Percentiles rank a stretch among this genome's conserved stretches.
phyloP scores from a whole-genome alignment of 2,888 invertebrate genomes.

The Agrilus cyanescens region DNA sequence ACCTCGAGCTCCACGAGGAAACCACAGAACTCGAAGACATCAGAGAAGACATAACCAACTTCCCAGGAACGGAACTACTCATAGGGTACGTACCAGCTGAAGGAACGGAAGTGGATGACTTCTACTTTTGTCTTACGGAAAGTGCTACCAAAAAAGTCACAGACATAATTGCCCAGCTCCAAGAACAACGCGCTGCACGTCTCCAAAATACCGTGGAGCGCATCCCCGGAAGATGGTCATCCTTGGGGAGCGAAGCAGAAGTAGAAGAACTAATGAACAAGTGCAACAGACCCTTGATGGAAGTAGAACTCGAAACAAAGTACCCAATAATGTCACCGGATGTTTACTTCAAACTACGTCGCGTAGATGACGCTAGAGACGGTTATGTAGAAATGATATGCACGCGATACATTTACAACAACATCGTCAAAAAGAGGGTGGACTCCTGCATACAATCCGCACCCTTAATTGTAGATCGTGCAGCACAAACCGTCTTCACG shows the following conservation, averaged over 20 bases:
- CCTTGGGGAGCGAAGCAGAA: slow-evolving; percentile 54
- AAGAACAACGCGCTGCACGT: slow-evolving; percentile 37
- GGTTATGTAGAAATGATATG: slow-evolving; percentile 58
- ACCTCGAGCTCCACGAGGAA: slow-evolving; percentile 45
- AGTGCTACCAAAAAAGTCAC: slow-evolving; percentile 41
- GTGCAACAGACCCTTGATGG: slow-evolving; percentile 46
- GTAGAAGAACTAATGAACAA: slow-evolving; percentile 41
- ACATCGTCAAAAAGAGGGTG: slow-evolving; percentile 44
- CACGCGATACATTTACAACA: slow-evolving; percentile 43
- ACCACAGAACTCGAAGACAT: slow-evolving; percentile 38
- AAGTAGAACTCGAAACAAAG: slow-evolving; percentile 54
- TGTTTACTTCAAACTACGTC: slow-evolving; percentile 41
- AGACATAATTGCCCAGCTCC: slow-evolving; percentile 43
- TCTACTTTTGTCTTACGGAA: slow-evolving; percentile 52
- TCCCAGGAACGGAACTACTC: slow-evolving; percentile 38
- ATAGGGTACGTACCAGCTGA: slow-evolving; percentile 58
- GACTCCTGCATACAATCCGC: slow-evolving; percentile 48
- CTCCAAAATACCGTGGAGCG: slow-evolving; percentile 20
- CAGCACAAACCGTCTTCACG: slow-evolving; percentile 55
- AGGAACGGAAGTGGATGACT: slow-evolving; percentile 50
- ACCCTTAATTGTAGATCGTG: slow-evolving; percentile 32
- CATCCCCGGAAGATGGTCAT: slow-evolving; percentile 40
- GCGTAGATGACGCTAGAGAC: slow-evolving; percentile 47
- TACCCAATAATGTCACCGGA: slow-evolving; percentile 41
- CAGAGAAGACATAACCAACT: slow-evolving; percentile 30